Evolutionary conservation across 2,113 vertebrate species (phyloP), one percentile per base, ranked within the genome.

Genomic region (Willisornis vidua): DNA sequence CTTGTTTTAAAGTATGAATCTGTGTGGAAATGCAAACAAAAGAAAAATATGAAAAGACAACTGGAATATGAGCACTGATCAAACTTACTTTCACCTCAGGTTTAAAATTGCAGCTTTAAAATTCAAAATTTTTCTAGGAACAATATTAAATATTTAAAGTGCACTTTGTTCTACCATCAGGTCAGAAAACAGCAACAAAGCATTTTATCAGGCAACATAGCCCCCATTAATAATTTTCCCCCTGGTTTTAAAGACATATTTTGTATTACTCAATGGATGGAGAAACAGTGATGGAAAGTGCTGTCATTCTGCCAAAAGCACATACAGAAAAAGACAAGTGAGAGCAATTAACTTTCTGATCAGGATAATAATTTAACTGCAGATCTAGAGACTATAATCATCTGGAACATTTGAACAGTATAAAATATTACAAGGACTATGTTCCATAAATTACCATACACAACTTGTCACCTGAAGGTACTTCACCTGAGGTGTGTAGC

Each of bases 321-420:
- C 49, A 71, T 58, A 85, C 46, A 93, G 90, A 96, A 77, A 46
- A 96, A 96, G 93, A 97, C 90, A 97, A 95, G 96, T 94, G 96
- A 97, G 87, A 91, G 92, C 87, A 96, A 95, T 97, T 94, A 97
- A 91, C 93, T 94, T 96, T 94, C 92, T 96, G 95, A 97, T 96
- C 92, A 96, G 90, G 85, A 92, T 94, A 94, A 94, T 96, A 97
- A 96, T 95, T 97, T 97, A 95, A 86, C 89, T 58, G 85, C 62
- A 93, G 82, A 92, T 96, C 90, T 94, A 57, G 92, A 83, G 79
- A 94, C 90, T 93, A 85, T 87, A 95, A 96, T 97, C 82, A 96
- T 78, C 89, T 93, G 92, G 82, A 96, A 92, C 83, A 71, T 80
- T 86, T 96, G 83, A 87, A 51, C 31, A 71, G 31, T 67, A 80